These are phyloP conservation scores for Drosophila peninsularis DNA, from an alignment of 2,888 invertebrate species.

Conservation along the genomic window DNA sequence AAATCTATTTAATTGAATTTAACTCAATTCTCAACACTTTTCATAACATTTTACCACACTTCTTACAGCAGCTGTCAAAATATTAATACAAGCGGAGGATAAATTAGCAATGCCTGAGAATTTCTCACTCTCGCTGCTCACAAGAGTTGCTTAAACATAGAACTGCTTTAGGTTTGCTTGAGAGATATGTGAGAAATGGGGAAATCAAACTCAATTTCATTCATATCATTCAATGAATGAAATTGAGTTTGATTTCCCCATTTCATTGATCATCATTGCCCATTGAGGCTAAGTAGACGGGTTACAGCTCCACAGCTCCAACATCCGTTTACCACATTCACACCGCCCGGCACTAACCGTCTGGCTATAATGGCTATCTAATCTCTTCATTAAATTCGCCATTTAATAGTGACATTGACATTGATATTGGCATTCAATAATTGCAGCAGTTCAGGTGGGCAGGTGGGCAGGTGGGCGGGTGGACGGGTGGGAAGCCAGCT, in stretches of 20 bases:
- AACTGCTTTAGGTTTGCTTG: neutral
- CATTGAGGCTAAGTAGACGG: too few relatives aligned
- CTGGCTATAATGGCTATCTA: slow-evolving; percentile 18
- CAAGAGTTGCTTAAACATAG: neutral
- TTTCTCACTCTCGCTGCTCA: neutral
- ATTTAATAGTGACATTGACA: slow-evolving; percentile 18
- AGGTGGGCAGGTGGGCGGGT: neutral
- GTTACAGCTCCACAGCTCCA: neutral
- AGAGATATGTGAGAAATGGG: neutral
- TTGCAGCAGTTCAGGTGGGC: slow-evolving; percentile 18
- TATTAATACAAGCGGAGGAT: neutral
- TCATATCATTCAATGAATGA: too few relatives aligned
- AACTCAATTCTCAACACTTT: slow-evolving; percentile 20
- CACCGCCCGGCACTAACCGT: neutral
- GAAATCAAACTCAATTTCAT: slow-evolving; percentile 12
- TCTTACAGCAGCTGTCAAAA: slow-evolving; percentile 8
- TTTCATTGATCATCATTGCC: too few relatives aligned
- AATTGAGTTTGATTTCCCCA: slow-evolving; percentile 10
- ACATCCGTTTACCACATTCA: neutral
- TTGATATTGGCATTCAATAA: slow-evolving; percentile 15
- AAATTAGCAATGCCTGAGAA: neutral
- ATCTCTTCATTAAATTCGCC: slow-evolving; percentile 27
- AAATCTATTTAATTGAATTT: slow-evolving; percentile 63
- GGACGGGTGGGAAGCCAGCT: slow-evolving; percentile 8
- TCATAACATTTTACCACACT: slow-evolving; percentile 16